Base-by-base conservation (phyloP, 2,888 invertebrate genomes). In the Platycnemis pennipes region DNA sequence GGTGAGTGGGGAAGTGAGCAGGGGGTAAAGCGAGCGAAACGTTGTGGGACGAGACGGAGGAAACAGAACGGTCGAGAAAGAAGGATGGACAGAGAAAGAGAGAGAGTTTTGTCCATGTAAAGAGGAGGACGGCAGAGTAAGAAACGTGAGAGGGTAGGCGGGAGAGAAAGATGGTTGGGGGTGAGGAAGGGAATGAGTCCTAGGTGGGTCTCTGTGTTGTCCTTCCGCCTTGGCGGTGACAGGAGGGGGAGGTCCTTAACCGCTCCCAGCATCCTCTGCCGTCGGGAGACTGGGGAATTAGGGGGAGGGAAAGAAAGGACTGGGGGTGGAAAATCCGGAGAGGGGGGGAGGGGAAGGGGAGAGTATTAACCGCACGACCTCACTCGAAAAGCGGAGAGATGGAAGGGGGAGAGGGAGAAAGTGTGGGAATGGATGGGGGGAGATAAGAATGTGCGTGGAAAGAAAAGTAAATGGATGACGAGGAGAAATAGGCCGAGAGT, bases 341-440 rank as follows among this genome's bases (percentile, higher is more conserved):
- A n/a, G n/a, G 16, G 63, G 77, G 11, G 13, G 5, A 2, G 11
- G 37, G 1, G 77, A 77, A 16, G n/a, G 77, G n/a, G 87, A 46
- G 87, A 45, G 91, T 91, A 91, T 91, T 91, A 91, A 91, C 91
- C 91, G 91, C 91, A 91, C 91, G 91, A 91, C 91, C 91, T 63
- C 63, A 63, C 63, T 69, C 44, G 91, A 91, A 91, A 77, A 91
- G 91, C 49, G 88, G 63, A 56, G 63, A 63, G 91, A 26, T 13
- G 63, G 63, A 37, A 19, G 45, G 37, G 45, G 45, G 46, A 56
- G 89, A 26, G 44, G 44, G 91, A 44, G 69, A 56, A 63, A 69
- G 42, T 63, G 42, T 63, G 63, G 44, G 63, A 63, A 89, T 77
- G 77, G 77, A 77, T 77, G 49, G 56, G 56, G 87, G 46, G 16